Base-by-base conservation (phyloP, 1,140 invertebrate genomes). In the Sitophilus oryzae region DNA sequence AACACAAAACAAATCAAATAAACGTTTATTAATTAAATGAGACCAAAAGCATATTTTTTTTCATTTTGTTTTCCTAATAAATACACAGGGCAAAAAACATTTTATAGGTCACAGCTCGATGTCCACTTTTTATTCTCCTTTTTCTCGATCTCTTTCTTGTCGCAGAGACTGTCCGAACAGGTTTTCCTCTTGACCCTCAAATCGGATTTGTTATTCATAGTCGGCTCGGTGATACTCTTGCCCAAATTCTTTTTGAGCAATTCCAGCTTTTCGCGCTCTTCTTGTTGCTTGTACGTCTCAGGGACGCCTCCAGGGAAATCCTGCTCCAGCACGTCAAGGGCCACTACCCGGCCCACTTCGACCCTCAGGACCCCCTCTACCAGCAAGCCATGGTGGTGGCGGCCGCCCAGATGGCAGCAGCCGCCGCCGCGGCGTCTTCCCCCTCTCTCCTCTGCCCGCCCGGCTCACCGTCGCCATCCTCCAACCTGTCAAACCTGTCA, bases 281-380 rank as follows among this genome's bases (percentile, higher is more conserved):
- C 25, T 30, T 30, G 25, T 30, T 30, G 5, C 25, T 30, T 30
- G 25, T 30, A 30, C 5, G 25, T n/a, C n/a, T n/a, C 62, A 82
- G 83, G 55, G 79, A 86, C 68, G 73, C 77, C 1, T 82, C 79
- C 56, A 79, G 81, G 16, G 79, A 83, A 18, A 76, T 79, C 1
- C 80, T 87, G 1, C 71, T 86, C 25, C 73, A 75, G 11, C 85
- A 88, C 55, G 82, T 86, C 0, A 82, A 81, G 52, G 76, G 76
- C 21, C 82, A 85, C 68, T 84, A 83, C 41, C 72, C 56, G 40
- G n/a, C n/a, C n/a, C 53, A 59, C n/a, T 16, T 37, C 25, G 61
- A 63, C 43, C 41, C 59, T 14, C 51, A 42, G 44, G 14, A 40
- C 40, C 19, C 54, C 66, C 56, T 68, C 66, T 46, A 55, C 15